Base-by-base conservation (phyloP, 2,797 vertebrate genomes). In the Poecilia gillii region DNA sequence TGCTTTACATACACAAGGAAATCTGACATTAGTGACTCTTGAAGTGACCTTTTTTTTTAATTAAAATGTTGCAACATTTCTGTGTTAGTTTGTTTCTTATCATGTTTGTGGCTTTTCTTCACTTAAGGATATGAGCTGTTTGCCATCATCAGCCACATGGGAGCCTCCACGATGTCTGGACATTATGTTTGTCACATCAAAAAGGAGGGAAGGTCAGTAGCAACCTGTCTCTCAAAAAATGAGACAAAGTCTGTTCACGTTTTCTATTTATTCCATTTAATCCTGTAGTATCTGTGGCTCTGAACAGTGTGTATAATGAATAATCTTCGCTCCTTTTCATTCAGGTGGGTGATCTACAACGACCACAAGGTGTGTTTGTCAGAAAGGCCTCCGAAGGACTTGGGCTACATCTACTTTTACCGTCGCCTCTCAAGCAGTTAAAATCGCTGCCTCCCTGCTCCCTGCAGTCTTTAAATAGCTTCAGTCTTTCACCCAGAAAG, bases 341-440 rank as follows among this genome's bases (percentile, higher is more conserved):
- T 81, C 92, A 99, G 99, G 91, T 99, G 99, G 99, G 96, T 98
- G 91, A 99, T 99, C 95, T 99, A 98, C 96, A 99, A 99, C 0
- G 99, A 99, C 96, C 97, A 99, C 91, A 99, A 96, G 96, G 98
- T 99, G 81, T 98, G 97, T 96, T 97, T 99, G 94, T 99, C 99
- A 79, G 98, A 99, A 94, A 96, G 96, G 90, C 98, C 98, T 93
- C 98, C 99, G 72, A 98, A 97, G 96, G 98, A 99, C 94, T 96
- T 99, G 95, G 99, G 98, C 90, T 99, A 99, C 95, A 94, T 99
- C 94, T 99, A 99, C 96, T 99, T 99, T 96, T 99, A 99, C 92
- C 98, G 94, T 87, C 97, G 97, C 91, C 96, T 99, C 95, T 95
- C 96, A 57, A 97, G 96, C 95, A 97, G 96, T 95, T 99, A 98